A percentile compares a stretch with the other conserved stretches of the same genome.
These are phyloP conservation scores for Aldabrachelys gigantea DNA, from an alignment of 2,113 vertebrate species.

Conservation along the genomic window DNA sequence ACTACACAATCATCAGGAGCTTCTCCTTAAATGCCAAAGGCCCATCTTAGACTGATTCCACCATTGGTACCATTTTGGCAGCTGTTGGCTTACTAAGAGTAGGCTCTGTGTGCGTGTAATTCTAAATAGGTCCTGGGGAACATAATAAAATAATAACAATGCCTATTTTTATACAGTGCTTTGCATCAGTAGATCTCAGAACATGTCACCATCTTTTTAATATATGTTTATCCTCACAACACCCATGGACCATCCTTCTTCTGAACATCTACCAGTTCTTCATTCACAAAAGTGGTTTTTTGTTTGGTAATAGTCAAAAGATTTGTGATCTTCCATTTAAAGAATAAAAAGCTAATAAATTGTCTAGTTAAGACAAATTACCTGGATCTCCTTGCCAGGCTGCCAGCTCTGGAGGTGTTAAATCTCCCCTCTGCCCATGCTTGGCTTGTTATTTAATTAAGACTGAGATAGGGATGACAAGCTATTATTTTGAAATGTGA, in stretches of 20 bases:
- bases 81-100: background rate
- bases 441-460: slow-evolving; percentile 47
- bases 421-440: background rate
- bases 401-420: background rate
- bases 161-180: too few relatives aligned
- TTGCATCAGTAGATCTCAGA: too few relatives aligned
- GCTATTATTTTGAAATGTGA: slow-evolving; percentile 34
- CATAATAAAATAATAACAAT: too few relatives aligned
- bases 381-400: background rate
- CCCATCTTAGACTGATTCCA: background rate
- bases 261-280: background rate
- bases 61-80: fast-evolving
- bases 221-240: too few relatives aligned
- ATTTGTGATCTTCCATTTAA: background rate
- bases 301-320: background rate
- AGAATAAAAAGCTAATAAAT: background rate
- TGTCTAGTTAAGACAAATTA: background rate
- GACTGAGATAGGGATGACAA: slow-evolving; percentile 25
- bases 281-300: background rate
- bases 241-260: too few relatives aligned
- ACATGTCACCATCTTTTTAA: too few relatives aligned
- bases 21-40: background rate
- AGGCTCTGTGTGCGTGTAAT: background rate
- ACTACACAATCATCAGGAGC: background rate
- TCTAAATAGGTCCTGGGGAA: background rate